These are phyloP conservation scores for Passer domesticus DNA, from an alignment of 2,113 vertebrate species.

Conservation along the genomic window DNA sequence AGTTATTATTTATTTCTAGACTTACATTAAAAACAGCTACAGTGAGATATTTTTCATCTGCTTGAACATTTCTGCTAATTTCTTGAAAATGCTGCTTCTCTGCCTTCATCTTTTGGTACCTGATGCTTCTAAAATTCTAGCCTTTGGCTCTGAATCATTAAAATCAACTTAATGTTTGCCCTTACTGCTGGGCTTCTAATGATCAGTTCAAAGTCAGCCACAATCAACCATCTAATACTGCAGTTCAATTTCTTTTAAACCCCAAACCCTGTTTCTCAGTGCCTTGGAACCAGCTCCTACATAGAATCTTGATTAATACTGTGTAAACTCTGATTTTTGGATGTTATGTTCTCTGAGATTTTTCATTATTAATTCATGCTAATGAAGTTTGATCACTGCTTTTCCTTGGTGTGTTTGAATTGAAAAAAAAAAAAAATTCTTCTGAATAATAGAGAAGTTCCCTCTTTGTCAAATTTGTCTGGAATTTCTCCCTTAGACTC, in stretches of 20 bases:
- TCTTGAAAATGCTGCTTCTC: neutral
- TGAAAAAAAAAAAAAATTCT: neutral
- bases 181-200: neutral
- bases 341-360: neutral
- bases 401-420: neutral
- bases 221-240: neutral
- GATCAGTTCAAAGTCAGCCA: neutral
- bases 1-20: neutral
- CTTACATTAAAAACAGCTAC: neutral
- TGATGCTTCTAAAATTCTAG: neutral
- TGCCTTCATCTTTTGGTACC: neutral
- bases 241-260: neutral
- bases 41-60: neutral
- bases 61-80: neutral
- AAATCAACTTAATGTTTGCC: neutral
- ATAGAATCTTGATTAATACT: neutral
- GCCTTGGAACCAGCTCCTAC: neutral
- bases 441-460: neutral
- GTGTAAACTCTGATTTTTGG: neutral
- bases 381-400: neutral
- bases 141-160: neutral
- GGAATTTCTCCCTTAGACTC: neutral
- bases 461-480: neutral
- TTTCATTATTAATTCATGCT: neutral
- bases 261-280: neutral